phyloP scores from a whole-genome alignment of 2,797 vertebrate species.

The Hapalemur alaotrensis region DNA sequence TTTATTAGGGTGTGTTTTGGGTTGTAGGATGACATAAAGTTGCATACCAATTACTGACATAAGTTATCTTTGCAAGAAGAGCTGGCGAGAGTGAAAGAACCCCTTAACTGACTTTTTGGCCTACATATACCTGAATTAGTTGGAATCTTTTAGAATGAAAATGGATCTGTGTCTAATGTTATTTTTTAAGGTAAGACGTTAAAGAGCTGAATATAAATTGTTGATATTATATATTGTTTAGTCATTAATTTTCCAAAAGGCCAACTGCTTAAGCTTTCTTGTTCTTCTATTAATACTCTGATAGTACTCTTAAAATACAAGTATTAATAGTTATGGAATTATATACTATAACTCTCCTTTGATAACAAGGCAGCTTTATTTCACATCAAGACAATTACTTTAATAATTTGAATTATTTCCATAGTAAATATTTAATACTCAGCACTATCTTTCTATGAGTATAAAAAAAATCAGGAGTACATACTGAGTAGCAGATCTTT shows the following conservation, averaged over 20 bases:
- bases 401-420: background rate
- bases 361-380: slow-evolving; percentile 15
- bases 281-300: background rate
- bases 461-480: background rate
- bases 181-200: slow-evolving; percentile 24
- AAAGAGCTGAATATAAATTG: background rate
- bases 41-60: background rate
- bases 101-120: background rate
- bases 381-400: slow-evolving; percentile 21
- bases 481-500: background rate
- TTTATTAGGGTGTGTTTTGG: background rate
- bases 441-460: background rate
- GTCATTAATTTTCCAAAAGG: slow-evolving; percentile 12
- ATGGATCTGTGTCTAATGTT: background rate
- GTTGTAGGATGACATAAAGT: background rate
- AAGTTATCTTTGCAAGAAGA: background rate
- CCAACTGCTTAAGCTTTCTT: background rate
- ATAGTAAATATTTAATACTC: background rate
- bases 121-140: background rate
- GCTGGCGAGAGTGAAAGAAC: background rate
- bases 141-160: background rate
- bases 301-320: background rate
- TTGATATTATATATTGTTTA: background rate
- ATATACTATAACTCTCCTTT: background rate
- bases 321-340: background rate